Evolutionary conservation across 2,888 invertebrate genomes (phyloP).

Genomic region (Atrina japonica): DNA sequence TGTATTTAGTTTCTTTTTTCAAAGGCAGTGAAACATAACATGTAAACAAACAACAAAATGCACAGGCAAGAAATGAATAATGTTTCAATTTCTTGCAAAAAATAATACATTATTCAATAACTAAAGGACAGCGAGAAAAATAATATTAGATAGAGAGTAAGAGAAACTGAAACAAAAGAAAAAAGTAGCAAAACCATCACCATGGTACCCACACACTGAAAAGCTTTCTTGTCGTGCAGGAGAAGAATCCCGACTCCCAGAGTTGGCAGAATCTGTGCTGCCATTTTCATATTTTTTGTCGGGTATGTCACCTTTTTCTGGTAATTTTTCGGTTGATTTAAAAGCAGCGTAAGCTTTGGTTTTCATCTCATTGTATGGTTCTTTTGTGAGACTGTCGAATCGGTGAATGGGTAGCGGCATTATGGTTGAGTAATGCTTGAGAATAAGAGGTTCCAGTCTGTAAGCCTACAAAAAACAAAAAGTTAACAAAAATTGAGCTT

Average conservation of each 20-base stretch:
- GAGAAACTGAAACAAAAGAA: no score
- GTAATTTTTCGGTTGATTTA: slow-evolving; percentile 44
- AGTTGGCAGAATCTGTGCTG: slow-evolving; percentile 27
- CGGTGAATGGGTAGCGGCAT: slow-evolving; percentile 84
- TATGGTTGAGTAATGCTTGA: slow-evolving; percentile 84
- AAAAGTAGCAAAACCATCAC: slow-evolving; percentile 19
- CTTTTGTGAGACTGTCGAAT: slow-evolving; percentile 81
- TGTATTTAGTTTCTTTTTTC: no score
- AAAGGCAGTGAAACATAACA: no score
- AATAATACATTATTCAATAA: no score
- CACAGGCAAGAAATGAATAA: no score
- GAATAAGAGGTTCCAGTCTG: slow-evolving; percentile 85
- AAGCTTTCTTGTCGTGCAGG: slow-evolving; percentile 33
- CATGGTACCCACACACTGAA: slow-evolving; percentile 45
- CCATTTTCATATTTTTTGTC: slow-evolving; percentile 14
- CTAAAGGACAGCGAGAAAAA: no score
- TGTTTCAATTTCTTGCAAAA: no score
- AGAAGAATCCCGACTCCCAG: slow-evolving; percentile 37
- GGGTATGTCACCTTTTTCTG: slow-evolving; percentile 39
- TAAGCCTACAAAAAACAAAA: slow-evolving; percentile 77
- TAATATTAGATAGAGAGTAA: no score
- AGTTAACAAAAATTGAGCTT: background rate
- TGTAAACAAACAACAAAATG: no score
- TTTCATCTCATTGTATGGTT: slow-evolving; percentile 80
- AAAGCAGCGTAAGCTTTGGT: slow-evolving; percentile 72